Evolutionary conservation across 2,888 invertebrate genomes (phyloP), one percentile per base, ranked within the genome.

Genomic region (Gryllus longicercus): DNA sequence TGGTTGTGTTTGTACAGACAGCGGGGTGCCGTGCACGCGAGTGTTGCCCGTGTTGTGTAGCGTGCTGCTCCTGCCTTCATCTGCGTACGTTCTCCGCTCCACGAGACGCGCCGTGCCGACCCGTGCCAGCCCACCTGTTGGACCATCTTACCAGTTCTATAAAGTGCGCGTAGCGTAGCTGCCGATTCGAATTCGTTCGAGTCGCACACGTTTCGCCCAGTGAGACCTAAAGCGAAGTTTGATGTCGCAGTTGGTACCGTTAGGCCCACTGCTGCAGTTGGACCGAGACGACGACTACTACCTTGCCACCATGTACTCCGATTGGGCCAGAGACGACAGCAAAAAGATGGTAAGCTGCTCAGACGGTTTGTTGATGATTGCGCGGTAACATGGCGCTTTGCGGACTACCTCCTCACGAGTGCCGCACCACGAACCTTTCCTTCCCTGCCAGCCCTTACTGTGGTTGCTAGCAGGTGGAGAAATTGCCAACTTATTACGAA

Each of bases 191-290:
- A 63, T 18, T 14, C 8, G 16, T 63, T n/a, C 63, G 16, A 63
- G 63, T 63, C 63, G 63, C 63, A 63, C n/a, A 4, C 14, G n/a
- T 18, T 63, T 63, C 63, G 63, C 63, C 63, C 63, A 18, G 63
- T 63, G 63, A n/a, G n/a, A 18, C n/a, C 50, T 16, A 50, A 51
- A 50, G 8, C 50, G 14, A 74, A 14, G 38, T 23, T 81, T 81
- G 63, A 82, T 82, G 82, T 81, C 82, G 78, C 82, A 82, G 79
- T 76, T 82, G 80, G 82, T 82, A 63, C 82, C 82, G 14, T 51
- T 80, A 18, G 80, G 81, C 77, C 79, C 81, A 21, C 74, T 78
- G 51, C 21, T 82, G 79, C 63, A 63, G 63, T 80, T 82, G 80
- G 82, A 82, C 82, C 78, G 77, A 14, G 81, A 81, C 21, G 79